These are phyloP conservation scores for Aegotheles bennettii DNA, from an alignment of 2,113 vertebrate genomes.

Conservation along the genomic window DNA sequence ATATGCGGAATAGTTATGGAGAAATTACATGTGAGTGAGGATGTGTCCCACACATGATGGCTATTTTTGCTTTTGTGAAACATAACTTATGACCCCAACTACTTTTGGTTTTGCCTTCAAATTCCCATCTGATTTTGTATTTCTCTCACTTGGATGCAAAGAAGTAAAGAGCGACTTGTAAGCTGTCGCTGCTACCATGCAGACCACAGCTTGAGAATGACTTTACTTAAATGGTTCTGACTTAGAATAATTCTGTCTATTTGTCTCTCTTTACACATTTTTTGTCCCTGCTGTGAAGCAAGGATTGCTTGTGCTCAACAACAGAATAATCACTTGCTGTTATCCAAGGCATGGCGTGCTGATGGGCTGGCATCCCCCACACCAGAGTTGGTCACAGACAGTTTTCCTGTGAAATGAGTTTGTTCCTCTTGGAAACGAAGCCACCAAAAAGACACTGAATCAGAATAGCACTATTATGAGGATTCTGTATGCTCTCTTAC, in stretches of 20 bases:
- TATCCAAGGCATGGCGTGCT: background rate
- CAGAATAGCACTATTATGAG: background rate
- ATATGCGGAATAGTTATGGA: background rate
- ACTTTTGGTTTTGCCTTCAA: background rate
- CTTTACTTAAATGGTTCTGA: background rate
- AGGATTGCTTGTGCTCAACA: background rate
- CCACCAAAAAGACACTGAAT: background rate
- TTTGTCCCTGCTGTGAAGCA: background rate
- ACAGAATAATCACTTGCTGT: background rate
- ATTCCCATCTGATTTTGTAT: background rate
- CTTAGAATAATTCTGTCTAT: background rate
- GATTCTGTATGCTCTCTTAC: background rate
- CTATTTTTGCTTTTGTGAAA: background rate
- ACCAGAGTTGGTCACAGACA: background rate
- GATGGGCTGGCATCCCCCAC: background rate
- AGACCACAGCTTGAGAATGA: background rate
- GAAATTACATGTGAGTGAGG: background rate
- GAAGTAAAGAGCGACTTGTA: background rate
- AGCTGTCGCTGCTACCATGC: background rate
- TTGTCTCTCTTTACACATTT: background rate
- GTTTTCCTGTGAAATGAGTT: background rate
- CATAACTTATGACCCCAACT: background rate
- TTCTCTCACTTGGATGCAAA: background rate
- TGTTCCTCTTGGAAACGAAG: slow-evolving; percentile 1
- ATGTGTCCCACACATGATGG: background rate